phyloP scores from a whole-genome alignment of 2,888 invertebrate genomes.

The Rhagonycha lutea region DNA sequence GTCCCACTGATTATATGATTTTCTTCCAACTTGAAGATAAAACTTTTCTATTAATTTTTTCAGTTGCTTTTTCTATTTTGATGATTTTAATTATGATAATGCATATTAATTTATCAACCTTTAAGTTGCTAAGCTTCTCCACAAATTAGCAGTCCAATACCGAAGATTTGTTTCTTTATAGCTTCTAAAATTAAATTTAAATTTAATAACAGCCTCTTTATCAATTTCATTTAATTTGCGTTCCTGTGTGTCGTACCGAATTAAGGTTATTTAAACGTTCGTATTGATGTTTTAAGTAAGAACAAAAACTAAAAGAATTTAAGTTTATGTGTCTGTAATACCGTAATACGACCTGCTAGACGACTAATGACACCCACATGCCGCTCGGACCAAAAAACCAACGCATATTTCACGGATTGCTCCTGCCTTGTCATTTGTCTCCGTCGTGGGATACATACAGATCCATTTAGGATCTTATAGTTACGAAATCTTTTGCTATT shows the following conservation, averaged over 20 bases:
- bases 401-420: constrained; percentile 47
- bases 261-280: neutral
- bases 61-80: neutral
- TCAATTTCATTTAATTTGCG: neutral
- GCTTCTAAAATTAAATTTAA: neutral
- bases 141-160: neutral
- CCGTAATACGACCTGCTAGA: constrained; percentile 40
- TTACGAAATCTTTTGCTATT: constrained; percentile 27
- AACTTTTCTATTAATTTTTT: neutral
- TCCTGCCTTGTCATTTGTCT: constrained; percentile 45
- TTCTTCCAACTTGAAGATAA: neutral
- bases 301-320: constrained; percentile 32
- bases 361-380: constrained; percentile 48
- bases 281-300: constrained; percentile 13
- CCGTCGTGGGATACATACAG: constrained; percentile 40
- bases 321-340: constrained; percentile 41
- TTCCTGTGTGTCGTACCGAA: neutral
- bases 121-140: neutral
- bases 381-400: constrained; percentile 38
- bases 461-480: constrained; percentile 37
- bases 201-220: neutral
- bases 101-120: neutral
- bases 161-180: neutral
- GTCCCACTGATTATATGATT: neutral
- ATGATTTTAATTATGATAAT: neutral